Conservation (phyloP, 2,888 invertebrate genomes). For the Ernsta delagoae region DNA sequence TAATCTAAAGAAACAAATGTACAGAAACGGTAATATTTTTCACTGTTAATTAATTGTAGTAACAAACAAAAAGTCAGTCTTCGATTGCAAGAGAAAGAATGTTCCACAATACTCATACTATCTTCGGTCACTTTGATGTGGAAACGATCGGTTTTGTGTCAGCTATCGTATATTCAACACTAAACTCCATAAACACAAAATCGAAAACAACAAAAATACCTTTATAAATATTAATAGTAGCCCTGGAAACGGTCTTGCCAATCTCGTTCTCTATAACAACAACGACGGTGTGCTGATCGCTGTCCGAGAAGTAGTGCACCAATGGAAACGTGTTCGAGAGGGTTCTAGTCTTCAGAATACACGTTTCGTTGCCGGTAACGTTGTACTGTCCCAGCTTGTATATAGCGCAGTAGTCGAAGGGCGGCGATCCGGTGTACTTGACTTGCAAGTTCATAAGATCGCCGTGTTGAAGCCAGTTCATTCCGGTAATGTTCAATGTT, state of each 20-base stretch:
- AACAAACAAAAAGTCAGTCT: no score
- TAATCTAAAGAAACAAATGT: no score
- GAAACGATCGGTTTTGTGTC: no score
- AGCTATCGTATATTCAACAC: no score
- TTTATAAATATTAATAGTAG: slow-evolving; percentile 93
- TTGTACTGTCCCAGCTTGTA: slow-evolving; percentile 88
- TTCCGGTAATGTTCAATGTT: slow-evolving; percentile 88
- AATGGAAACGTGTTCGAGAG: slow-evolving; percentile 86
- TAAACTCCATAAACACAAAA: no score
- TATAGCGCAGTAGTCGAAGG: slow-evolving; percentile 89
- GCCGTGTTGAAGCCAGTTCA: slow-evolving; percentile 93
- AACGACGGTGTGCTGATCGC: slow-evolving; percentile 90
- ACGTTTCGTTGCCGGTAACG: slow-evolving; percentile 91
- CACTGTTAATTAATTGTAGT: no score
- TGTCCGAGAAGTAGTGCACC: slow-evolving; percentile 88
- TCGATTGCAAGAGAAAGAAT: no score
- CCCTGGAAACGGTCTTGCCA: slow-evolving; percentile 87
- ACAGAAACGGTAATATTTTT: no score
- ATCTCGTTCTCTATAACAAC: slow-evolving; percentile 92
- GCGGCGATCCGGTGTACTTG: slow-evolving; percentile 90
- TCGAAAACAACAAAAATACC: slow-evolving; percentile 76
- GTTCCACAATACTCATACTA: no score
- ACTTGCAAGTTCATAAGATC: slow-evolving; percentile 89
- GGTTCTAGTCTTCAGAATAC: slow-evolving; percentile 68
- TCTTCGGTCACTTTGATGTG: no score